Evolutionary conservation across 2,113 vertebrate genomes (phyloP).

Genomic region (Vimba vimba): DNA sequence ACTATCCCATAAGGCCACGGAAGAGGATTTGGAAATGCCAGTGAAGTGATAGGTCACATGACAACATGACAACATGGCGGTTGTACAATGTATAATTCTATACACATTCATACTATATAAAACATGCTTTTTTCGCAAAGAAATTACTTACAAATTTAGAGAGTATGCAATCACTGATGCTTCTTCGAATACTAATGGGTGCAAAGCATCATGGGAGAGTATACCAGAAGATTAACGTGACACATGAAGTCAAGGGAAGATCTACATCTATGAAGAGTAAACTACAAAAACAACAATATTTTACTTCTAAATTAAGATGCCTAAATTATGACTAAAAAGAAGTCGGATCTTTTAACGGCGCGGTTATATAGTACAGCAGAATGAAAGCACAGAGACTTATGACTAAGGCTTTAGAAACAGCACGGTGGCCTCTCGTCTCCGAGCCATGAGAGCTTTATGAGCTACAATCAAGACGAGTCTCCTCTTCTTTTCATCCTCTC

Average conservation of each 20-base stretch:
- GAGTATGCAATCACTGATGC: too few species aligned
- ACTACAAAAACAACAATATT: slow-evolving; percentile 49
- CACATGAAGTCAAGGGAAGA: slow-evolving; percentile 9
- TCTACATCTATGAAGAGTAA: slow-evolving; percentile 12
- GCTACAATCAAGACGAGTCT: slow-evolving; percentile 73
- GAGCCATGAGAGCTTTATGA: slow-evolving; percentile 74
- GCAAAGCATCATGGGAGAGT: background rate
- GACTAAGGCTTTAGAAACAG: slow-evolving; percentile 60
- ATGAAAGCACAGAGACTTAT: slow-evolving; percentile 60
- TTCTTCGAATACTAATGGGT: background rate
- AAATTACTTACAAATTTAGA: background rate
- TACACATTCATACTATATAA: background rate
- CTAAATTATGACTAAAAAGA: slow-evolving; percentile 54
- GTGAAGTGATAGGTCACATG: background rate
- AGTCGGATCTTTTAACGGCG: slow-evolving; percentile 45
- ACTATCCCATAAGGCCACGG: background rate
- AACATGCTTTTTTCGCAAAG: background rate
- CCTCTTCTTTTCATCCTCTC: slow-evolving; percentile 52
- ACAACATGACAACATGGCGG: background rate
- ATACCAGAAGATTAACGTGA: slow-evolving; percentile 21
- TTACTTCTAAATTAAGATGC: slow-evolving; percentile 52
- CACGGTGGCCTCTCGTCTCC: slow-evolving; percentile 74
- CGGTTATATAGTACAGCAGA: slow-evolving; percentile 51
- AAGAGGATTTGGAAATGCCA: background rate
- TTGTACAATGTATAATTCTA: background rate